phyloP scores from a whole-genome alignment of 2,113 vertebrate species.

The Corythoichthys intestinalis region DNA sequence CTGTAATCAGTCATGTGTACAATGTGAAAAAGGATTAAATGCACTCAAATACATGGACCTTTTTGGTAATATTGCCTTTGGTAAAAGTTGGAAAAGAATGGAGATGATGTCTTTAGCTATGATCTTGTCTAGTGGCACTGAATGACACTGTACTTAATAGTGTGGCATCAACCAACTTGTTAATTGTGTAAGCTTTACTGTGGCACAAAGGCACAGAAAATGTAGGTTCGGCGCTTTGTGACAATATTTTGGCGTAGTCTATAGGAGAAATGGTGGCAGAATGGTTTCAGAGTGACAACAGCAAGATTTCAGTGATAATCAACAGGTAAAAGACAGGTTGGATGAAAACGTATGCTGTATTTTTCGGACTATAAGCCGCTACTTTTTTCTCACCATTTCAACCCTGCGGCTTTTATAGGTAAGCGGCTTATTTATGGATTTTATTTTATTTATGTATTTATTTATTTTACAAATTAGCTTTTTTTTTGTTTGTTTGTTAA shows the following conservation, averaged over 20 bases:
- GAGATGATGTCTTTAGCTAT: neutral
- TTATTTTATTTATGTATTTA: no score
- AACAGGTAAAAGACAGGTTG: neutral
- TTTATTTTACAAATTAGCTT: no score
- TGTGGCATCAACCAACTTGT: neutral
- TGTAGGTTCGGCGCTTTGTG: no score
- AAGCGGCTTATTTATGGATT: no score
- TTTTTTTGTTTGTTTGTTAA: no score
- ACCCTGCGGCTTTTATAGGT: no score
- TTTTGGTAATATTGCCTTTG: neutral
- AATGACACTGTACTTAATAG: neutral
- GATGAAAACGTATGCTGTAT: neutral
- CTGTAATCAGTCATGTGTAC: slow-evolving; percentile 1
- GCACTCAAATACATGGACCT: neutral
- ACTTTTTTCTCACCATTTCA: no score
- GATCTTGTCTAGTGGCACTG: neutral
- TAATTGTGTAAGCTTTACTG: neutral
- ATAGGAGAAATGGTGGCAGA: neutral
- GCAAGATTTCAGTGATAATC: neutral
- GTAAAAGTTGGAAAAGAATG: neutral
- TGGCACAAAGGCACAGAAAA: neutral
- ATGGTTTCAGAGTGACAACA: neutral
- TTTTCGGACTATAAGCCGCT: no score
- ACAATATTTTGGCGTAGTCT: no score
- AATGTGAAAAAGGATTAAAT: slow-evolving; percentile 3